Conservation (phyloP, 2,888 invertebrate species). For the Polydesmus complanatus region DNA sequence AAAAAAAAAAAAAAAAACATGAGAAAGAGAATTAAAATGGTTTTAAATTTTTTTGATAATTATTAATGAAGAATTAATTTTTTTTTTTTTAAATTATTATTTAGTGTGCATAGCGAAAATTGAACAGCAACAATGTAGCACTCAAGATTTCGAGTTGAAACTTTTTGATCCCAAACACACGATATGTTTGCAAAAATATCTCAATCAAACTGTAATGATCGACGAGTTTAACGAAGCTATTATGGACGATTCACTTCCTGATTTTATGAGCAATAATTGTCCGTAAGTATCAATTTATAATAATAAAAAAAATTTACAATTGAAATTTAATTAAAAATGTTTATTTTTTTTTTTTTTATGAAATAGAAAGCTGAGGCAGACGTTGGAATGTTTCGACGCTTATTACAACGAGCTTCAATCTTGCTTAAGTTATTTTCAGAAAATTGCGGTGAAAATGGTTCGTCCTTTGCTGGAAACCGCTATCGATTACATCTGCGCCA, state of each 20-base stretch:
- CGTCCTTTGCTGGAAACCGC: not conserved
- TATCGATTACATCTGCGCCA: not conserved
- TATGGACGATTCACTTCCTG: not conserved
- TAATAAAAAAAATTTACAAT: not conserved
- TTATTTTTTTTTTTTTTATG: not conserved
- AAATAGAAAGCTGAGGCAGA: not conserved
- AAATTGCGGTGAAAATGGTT: not conserved
- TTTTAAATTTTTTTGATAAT: too few species aligned
- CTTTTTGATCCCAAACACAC: conserved; percentile 6
- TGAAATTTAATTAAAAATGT: not conserved
- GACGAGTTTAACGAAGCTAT: conserved; percentile 7
- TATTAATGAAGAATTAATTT: too few species aligned
- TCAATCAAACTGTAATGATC: conserved; percentile 1
- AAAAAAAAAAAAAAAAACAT: too few species aligned
- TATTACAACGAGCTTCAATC: not conserved
- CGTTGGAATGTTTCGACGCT: not conserved
- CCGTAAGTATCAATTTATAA: not conserved
- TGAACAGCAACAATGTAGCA: too few species aligned
- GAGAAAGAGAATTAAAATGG: too few species aligned
- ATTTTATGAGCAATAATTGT: conserved; percentile 9
- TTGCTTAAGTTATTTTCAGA: not conserved
- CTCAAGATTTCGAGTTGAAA: not conserved
- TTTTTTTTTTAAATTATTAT: too few species aligned
- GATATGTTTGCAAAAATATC: conserved; percentile 7
- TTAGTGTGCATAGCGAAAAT: too few species aligned